A percentile compares a stretch with the other conserved stretches of the same genome.
phyloP scores from a whole-genome alignment of 2,797 vertebrate species.

The Enteromius paludinosus region DNA sequence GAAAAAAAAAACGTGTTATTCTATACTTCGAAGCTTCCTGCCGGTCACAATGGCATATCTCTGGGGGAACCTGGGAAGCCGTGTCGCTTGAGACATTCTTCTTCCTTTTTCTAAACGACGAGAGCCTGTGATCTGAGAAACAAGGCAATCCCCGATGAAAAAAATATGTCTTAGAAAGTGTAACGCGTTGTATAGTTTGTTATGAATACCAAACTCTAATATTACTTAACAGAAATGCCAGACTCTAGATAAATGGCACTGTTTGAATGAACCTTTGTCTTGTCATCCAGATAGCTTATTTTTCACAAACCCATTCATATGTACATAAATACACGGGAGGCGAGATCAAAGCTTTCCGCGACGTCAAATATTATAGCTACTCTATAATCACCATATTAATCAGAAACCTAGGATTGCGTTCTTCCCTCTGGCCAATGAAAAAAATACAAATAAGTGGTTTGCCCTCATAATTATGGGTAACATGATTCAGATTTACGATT shows the following conservation, averaged over 20 bases:
- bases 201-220: conserved; percentile 71
- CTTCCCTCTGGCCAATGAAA: not conserved
- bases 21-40: conserved; percentile 80
- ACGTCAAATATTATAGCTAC: not conserved
- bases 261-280: conserved; percentile 57
- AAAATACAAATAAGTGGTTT: not conserved
- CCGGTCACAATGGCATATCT: conserved; percentile 77
- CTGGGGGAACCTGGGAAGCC: conserved; percentile 79
- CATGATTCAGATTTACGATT: not conserved
- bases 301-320: conserved; percentile 27
- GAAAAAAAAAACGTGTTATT: conserved; percentile 78
- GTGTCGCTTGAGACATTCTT: conserved; percentile 74
- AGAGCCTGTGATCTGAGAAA: conserved; percentile 73
- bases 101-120: conserved; percentile 69
- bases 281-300: conserved; percentile 47
- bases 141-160: conserved; percentile 69
- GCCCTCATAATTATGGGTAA: not conserved
- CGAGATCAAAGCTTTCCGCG: conserved; percentile 27
- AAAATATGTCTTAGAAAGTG: conserved; percentile 71
- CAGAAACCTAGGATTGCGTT: not conserved
- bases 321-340: not conserved
- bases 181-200: conserved; percentile 66
- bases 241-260: conserved; percentile 55
- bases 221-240: conserved; percentile 72
- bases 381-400: conserved; percentile 9